Percentiles rank a stretch among this genome's conserved stretches.
These are phyloP conservation scores for Sebastes diploproa DNA, from an alignment of 2,797 vertebrate genomes.

Conservation along the genomic window DNA sequence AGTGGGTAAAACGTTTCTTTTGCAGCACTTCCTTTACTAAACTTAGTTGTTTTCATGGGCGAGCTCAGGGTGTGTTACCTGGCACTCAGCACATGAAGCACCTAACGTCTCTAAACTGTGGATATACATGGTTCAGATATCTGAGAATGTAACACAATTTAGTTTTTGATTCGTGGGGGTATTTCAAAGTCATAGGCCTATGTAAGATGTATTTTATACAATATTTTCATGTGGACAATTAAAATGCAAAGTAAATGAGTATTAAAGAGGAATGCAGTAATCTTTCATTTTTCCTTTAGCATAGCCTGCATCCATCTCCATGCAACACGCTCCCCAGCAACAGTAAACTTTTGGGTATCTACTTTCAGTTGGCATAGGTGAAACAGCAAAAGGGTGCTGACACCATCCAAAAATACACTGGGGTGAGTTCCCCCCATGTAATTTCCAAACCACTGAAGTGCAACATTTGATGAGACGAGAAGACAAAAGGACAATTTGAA, in stretches of 20 bases:
- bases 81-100: background rate
- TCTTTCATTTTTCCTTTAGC: background rate
- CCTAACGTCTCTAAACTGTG: background rate
- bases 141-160: background rate
- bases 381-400: slow-evolving; percentile 7
- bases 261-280: background rate
- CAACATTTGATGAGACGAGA: background rate
- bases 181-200: background rate
- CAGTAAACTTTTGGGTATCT: slow-evolving; percentile 13
- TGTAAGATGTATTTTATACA: background rate
- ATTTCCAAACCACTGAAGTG: background rate
- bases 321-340: slow-evolving; percentile 9
- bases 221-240: background rate
- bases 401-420: slow-evolving; percentile 12
- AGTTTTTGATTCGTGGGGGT: background rate
- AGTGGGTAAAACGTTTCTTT: background rate
- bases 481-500: background rate
- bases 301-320: background rate
- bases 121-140: background rate
- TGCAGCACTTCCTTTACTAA: background rate
- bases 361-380: slow-evolving; percentile 14
- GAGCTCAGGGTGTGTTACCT: background rate
- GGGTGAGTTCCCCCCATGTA: background rate
- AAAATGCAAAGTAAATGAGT: background rate
- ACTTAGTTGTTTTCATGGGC: background rate